phyloP scores from a whole-genome alignment of 2,888 invertebrate species.

The Latheticus oryzae region DNA sequence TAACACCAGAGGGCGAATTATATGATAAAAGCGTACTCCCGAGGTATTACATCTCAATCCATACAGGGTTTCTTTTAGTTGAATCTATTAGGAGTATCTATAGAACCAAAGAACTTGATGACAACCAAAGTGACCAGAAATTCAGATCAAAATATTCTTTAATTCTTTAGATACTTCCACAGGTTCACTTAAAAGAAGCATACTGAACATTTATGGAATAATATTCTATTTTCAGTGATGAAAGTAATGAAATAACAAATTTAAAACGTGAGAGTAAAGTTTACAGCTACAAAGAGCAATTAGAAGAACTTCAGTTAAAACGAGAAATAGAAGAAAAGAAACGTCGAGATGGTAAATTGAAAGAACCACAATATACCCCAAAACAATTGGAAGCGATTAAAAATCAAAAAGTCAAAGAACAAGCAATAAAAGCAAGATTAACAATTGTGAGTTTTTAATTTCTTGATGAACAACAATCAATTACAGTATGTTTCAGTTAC shows the following conservation, averaged over 20 bases:
- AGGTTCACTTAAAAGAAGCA: too few species aligned
- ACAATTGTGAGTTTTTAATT: conserved; percentile 50
- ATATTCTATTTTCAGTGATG: conserved; percentile 59
- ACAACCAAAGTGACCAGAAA: too few species aligned
- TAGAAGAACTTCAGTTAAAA: conserved; percentile 93
- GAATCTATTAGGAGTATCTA: too few species aligned
- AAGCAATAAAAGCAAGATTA: conserved; percentile 77
- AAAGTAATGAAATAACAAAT: conserved; percentile 73
- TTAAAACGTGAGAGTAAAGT: conserved; percentile 96
- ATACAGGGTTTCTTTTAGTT: too few species aligned
- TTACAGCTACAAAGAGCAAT: conserved; percentile 96
- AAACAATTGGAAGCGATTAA: conserved; percentile 95
- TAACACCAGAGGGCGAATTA: conserved; percentile 89
- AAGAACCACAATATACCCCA: conserved; percentile 78
- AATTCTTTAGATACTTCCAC: too few species aligned
- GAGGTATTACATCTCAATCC: too few species aligned
- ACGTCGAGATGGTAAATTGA: conserved; percentile 81
- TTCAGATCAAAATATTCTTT: too few species aligned
- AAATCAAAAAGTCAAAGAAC: conserved; percentile 87
- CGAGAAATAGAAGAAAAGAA: conserved; percentile 93
- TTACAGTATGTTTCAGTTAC: conserved; percentile 59
- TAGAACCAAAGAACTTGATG: too few species aligned
- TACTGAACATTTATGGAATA: too few species aligned
- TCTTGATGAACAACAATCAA: not conserved
- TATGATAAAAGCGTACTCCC: conserved; percentile 89